Evolutionary conservation across 2,888 invertebrate species (phyloP), one percentile per base, ranked within the genome.

Genomic region (Malthinus seriepunctatus): DNA sequence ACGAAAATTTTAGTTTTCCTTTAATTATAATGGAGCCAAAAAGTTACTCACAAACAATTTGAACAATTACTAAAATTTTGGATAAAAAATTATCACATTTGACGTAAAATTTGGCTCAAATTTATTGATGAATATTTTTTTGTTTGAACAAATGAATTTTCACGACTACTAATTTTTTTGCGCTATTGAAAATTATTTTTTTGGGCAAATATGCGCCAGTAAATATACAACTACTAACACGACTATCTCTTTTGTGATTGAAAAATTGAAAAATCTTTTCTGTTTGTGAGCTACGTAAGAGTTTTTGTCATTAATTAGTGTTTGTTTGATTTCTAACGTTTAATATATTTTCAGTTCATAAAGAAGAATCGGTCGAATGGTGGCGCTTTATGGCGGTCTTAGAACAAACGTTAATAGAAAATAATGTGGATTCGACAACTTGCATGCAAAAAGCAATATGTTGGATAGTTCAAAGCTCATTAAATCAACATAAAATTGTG

Each of bases 401-500:
- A 32, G 86, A 87, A 62, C 79, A 82, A 39, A 77, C 81, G 8
- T 71, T 88, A 44, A 78, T 80, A 0, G 81, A 82, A 56, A 81
- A 85, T 61, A 81, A 86, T 44, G 81, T 88, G 12, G 85, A 88
- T 69, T 77, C 86, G 2, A 82, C 84, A 0, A 80, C 83, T 0
- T 88, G 88, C 66, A 79, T 84, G 63, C 87, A 88, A 72, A 79
- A 84, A 52, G 79, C 82, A 3, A 79, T 86, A 32, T 88, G 88
- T 63, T 78, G 78, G 63, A 76, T 79, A 51, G 77, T 83, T 9
- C 78, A 80, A 52, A 76, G 73, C 1, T 78, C 81, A 8, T 72
- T 78, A 1, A 70, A 66, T 0, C 78, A 77, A 60, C 76, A 80
- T 58, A 81, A 82, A 69, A 78, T 84, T 23, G 69, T 84, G 3